Conservation (phyloP, 2,888 invertebrate genomes). For the Apamea sordens region DNA sequence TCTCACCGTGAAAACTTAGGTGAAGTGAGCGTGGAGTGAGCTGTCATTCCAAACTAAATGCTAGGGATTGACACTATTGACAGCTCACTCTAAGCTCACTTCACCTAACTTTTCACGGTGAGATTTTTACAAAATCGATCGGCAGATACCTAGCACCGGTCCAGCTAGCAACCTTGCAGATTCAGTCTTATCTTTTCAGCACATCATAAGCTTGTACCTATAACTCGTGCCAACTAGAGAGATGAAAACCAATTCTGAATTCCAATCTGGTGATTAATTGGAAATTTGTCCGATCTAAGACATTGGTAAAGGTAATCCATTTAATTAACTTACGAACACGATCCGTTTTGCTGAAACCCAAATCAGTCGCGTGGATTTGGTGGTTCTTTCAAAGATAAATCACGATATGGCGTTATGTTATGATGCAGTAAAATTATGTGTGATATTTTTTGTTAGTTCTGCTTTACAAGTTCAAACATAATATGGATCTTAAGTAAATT, state of each 20-base stretch:
- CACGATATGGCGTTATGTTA: background rate
- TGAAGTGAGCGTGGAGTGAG: too few relatives aligned
- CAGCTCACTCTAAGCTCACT: too few relatives aligned
- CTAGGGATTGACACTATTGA: too few relatives aligned
- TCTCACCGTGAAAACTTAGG: too few relatives aligned
- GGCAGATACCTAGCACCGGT: background rate
- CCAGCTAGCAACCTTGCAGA: background rate
- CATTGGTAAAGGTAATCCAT: conserved; percentile 41
- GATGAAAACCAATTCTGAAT: conserved; percentile 20
- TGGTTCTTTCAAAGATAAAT: conserved; percentile 5
- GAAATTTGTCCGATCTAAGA: conserved; percentile 21
- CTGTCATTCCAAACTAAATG: too few relatives aligned
- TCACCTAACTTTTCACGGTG: too few relatives aligned
- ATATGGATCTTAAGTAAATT: background rate
- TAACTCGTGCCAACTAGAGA: background rate
- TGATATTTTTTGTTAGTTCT: too few relatives aligned
- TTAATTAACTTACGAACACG: conserved; percentile 30
- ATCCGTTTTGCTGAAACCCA: conserved; percentile 1
- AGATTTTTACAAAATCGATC: too few relatives aligned
- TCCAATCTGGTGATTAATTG: conserved; percentile 38
- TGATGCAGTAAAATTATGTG: background rate
- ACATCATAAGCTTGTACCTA: background rate
- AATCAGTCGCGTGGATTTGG: conserved; percentile 9
- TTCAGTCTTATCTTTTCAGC: background rate
- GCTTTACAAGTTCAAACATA: background rate